Evolutionary conservation across 2,888 invertebrate genomes (phyloP), one percentile per base, ranked within the genome.

Genomic region (Ischnura elegans): DNA sequence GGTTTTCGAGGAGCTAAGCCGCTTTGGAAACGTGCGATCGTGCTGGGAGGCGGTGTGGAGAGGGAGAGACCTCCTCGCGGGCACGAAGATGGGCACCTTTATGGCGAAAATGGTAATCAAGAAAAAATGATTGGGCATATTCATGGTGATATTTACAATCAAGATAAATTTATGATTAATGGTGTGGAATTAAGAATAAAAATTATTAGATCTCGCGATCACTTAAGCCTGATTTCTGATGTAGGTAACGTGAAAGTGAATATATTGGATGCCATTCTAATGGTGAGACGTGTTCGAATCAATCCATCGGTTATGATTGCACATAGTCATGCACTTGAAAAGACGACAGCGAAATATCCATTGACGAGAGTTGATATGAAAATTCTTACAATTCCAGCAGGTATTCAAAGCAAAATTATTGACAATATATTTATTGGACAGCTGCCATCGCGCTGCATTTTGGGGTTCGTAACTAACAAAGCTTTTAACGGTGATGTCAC

Each of bases 271-370:
- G 94, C 94, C 10, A 94, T 94, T 47, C 94, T 95, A 29, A 93
- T 94, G 25, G 94, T 95, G 8, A 47, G 95, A 21, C 94, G 94
- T 10, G 94, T 94, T n/a, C n/a, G n/a, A n/a, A n/a, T n/a, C n/a
- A n/a, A n/a, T n/a, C n/a, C n/a, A n/a, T n/a, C n/a, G n/a, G 0
- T 94, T 94, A 55, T 94, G 95, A 25, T 94, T 93, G 16, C 95
- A 95, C 0, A 94, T 94, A 0, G 94, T 95, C 1, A 51, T 95
- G 42, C 29, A 95, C 8, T 95, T 94, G 0, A 95, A 95, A 94
- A 94, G 36, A 93, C 94, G 66, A 94, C 94, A 25, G 95, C 95
- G 0, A 95, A 76, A 94, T 95, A 94, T 93, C 95, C n/a, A 93
- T 94, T 94, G 94, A 94, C 36, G 84, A 93, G 94, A 94, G 95